Evolutionary conservation across 2,113 vertebrate species (phyloP).

Genomic region (Psettodes erumei): DNA sequence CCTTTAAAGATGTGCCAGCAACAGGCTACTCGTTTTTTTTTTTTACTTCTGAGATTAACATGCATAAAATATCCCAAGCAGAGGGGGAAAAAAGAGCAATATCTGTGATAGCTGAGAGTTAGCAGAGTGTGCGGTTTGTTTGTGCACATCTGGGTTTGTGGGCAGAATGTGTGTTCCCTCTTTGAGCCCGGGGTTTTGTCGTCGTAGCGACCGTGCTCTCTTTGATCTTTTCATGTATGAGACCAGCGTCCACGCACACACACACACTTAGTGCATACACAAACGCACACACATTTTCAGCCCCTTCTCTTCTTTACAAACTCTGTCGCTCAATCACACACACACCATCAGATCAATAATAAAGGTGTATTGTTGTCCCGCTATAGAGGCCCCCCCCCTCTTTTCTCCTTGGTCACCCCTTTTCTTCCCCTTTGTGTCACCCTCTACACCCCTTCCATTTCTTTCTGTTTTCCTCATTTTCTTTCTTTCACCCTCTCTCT

Average conservation of each 20-base stretch:
- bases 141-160: neutral
- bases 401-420: slow-evolving; percentile 39
- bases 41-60: neutral
- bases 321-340: slow-evolving; percentile 55
- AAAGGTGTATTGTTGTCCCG: slow-evolving; percentile 72
- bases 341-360: slow-evolving; percentile 70
- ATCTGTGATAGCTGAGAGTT: neutral
- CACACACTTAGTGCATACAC: slow-evolving; percentile 8
- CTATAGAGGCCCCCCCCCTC: slow-evolving; percentile 45
- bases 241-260: slow-evolving; percentile 55
- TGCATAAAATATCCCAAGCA: no score
- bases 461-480: slow-evolving; percentile 38
- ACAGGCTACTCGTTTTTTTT: neutral
- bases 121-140: neutral
- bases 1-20: neutral
- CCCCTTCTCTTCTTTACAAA: slow-evolving; percentile 39
- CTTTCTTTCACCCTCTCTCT: slow-evolving; percentile 2
- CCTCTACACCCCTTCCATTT: slow-evolving; percentile 31
- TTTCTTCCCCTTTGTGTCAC: slow-evolving; percentile 48
- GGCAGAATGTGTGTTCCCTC: slow-evolving; percentile 53
- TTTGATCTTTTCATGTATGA: slow-evolving; percentile 75
- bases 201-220: slow-evolving; percentile 54
- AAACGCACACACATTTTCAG: slow-evolving; percentile 35
- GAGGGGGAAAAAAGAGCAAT: no score
- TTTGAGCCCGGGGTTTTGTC: slow-evolving; percentile 68